A percentile compares a stretch with the other conserved stretches of the same genome.
phyloP scores from a whole-genome alignment of 2,113 vertebrate species.

The Carettochelys insculpta region DNA sequence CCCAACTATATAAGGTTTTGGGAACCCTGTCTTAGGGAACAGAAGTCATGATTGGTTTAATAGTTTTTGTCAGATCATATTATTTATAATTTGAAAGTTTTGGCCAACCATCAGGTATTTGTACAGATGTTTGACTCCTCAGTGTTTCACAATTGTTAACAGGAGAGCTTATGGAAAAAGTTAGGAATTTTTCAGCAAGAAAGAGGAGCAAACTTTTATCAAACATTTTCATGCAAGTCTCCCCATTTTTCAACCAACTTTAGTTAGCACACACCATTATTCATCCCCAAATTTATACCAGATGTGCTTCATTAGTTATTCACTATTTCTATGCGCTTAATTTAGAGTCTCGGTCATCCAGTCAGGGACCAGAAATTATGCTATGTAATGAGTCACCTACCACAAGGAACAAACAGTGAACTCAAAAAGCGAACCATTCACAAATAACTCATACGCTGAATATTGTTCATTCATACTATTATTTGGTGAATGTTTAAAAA shows the following conservation, averaged over 20 bases:
- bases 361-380: not conserved
- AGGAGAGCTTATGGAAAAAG: not conserved
- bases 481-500: not conserved
- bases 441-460: not conserved
- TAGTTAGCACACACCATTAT: not conserved
- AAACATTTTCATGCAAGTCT: not conserved
- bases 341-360: not conserved
- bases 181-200: not conserved
- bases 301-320: not conserved
- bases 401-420: not conserved
- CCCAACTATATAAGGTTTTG: too few species aligned
- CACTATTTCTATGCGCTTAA: not conserved
- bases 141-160: not conserved
- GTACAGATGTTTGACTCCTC: not conserved
- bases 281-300: not conserved
- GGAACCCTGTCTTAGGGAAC: too few species aligned
- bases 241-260: not conserved
- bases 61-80: not conserved
- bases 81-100: not conserved
- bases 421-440: not conserved
- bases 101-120: not conserved
- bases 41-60: not conserved
- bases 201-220: not conserved
- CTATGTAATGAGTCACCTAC: not conserved
- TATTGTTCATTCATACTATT: not conserved